Percentiles rank a stretch among this genome's conserved stretches.
Conservation (phyloP, 2,113 vertebrate species). For the Lampris incognitus region DNA sequence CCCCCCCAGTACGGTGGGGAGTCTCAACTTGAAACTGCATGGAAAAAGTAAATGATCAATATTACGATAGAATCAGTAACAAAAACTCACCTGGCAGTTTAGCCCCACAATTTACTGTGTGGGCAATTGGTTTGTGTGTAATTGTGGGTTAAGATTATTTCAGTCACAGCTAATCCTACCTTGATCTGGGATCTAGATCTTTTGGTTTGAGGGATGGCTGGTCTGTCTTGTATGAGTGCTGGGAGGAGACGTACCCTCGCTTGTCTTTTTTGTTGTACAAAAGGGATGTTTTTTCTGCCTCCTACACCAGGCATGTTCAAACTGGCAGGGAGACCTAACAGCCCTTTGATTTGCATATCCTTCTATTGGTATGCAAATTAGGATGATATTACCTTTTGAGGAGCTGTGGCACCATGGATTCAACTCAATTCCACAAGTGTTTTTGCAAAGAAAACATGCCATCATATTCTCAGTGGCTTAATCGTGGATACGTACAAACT, state of each 20-base stretch:
- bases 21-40: not conserved
- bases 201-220: not conserved
- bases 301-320: slow-evolving; percentile 35
- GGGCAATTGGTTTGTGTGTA: not conserved
- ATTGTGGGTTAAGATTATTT: not conserved
- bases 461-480: slow-evolving; percentile 19
- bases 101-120: not conserved
- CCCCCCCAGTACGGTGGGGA: not conserved
- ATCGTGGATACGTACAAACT: slow-evolving; percentile 53
- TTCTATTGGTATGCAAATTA: slow-evolving; percentile 64
- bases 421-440: slow-evolving; percentile 7
- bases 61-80: not conserved
- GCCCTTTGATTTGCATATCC: slow-evolving; percentile 65
- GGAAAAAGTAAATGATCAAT: not conserved
- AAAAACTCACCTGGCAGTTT: slow-evolving; percentile 21
- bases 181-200: slow-evolving; percentile 1
- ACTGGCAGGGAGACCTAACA: slow-evolving; percentile 35
- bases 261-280: slow-evolving; percentile 13
- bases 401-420: slow-evolving; percentile 23
- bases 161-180: not conserved
- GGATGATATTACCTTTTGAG: slow-evolving; percentile 11
- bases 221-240: not conserved
- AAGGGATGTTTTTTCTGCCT: not conserved
- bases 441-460: slow-evolving; percentile 29
- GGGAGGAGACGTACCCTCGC: not conserved